Percentiles rank a stretch among this genome's conserved stretches.
These are phyloP conservation scores for Cebus imitator DNA, from an alignment of 2,113 vertebrate species.

Conservation along the genomic window DNA sequence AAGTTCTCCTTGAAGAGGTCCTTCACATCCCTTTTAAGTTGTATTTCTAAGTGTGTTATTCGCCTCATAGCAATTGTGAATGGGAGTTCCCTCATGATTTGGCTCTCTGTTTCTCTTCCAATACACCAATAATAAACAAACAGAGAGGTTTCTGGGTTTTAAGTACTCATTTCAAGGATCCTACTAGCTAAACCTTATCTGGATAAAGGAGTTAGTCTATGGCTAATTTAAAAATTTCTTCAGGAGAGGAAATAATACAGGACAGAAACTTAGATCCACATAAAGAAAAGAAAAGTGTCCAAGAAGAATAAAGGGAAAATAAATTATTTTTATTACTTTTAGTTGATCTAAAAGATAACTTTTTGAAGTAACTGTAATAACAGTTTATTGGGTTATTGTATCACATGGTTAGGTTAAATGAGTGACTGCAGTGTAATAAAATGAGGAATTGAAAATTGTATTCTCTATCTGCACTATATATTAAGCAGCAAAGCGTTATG, in stretches of 20 bases:
- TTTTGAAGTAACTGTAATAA: neutral
- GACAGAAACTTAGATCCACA: neutral
- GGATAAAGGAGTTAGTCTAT: too few relatives aligned
- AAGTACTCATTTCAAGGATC: too few relatives aligned
- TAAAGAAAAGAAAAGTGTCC: neutral
- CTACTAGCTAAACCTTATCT: too few relatives aligned
- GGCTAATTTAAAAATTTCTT: neutral
- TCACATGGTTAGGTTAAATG: neutral
- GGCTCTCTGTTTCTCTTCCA: too few relatives aligned
- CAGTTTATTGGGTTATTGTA: neutral
- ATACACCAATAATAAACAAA: too few relatives aligned
- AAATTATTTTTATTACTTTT: neutral
- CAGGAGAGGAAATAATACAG: neutral
- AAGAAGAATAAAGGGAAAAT: neutral
- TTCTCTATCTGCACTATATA: neutral
- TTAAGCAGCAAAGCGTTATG: neutral
- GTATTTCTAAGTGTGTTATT: too few relatives aligned
- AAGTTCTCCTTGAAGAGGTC: too few relatives aligned
- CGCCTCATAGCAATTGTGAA: too few relatives aligned
- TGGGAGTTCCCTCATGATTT: too few relatives aligned
- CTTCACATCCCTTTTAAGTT: too few relatives aligned
- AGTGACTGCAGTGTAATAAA: neutral
- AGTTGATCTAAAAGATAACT: neutral
- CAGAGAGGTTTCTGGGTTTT: too few relatives aligned
- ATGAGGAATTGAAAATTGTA: neutral